Conservation (phyloP, 2,113 vertebrate species). For the Peromyscus californicus region DNA sequence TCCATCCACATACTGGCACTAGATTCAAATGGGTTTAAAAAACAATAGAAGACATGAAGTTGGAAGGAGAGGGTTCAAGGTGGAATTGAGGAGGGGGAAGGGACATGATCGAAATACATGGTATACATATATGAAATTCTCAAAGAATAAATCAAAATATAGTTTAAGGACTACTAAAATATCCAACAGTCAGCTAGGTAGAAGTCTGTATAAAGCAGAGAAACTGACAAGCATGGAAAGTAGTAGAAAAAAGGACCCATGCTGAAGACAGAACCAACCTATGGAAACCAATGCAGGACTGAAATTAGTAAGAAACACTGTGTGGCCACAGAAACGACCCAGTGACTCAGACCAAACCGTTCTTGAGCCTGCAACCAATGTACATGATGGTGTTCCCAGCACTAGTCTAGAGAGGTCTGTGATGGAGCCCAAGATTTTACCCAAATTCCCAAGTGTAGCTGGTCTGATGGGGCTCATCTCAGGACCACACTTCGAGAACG, state of each 20-base stretch:
- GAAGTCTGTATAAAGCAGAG: background rate
- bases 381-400: background rate
- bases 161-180: conserved; percentile 9
- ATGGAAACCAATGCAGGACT: background rate
- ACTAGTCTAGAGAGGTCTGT: background rate
- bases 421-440: background rate
- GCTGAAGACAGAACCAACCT: background rate
- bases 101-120: background rate
- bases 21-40: background rate
- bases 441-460: background rate
- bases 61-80: background rate
- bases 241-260: background rate
- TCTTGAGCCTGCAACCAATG: background rate
- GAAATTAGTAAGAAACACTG: background rate
- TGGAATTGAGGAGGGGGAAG: background rate
- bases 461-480: background rate
- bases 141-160: background rate
- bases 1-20: background rate
- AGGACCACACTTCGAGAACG: background rate
- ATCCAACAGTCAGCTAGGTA: background rate
- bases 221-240: background rate
- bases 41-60: background rate
- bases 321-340: background rate
- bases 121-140: background rate
- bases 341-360: background rate